These are phyloP conservation scores for Cosmia trapezina DNA, from an alignment of 2,888 invertebrate species.

Conservation along the genomic window DNA sequence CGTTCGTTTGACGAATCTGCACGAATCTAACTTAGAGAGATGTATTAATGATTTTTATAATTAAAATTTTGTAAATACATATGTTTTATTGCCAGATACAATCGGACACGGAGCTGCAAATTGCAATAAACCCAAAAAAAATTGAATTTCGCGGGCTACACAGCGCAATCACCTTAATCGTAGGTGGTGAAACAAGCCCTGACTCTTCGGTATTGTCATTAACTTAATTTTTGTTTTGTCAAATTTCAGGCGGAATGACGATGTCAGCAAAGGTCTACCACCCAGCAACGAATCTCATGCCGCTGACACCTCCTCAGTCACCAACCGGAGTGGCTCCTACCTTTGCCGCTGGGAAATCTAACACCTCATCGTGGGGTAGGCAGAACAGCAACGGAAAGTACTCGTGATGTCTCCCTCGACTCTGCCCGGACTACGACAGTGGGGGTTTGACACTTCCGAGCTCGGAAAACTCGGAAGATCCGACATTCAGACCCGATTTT, in stretches of 20 bases:
- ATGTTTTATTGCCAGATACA: too few relatives aligned
- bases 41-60: too few relatives aligned
- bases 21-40: too few relatives aligned
- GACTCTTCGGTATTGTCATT: neutral
- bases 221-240: neutral
- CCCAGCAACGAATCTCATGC: constrained; percentile 86
- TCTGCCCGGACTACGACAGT: constrained; percentile 31
- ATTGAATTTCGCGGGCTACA: too few relatives aligned
- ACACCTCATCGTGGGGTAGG: constrained; percentile 71
- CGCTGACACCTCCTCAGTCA: constrained; percentile 78
- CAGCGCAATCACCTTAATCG: too few relatives aligned
- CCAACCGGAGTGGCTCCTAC: constrained; percentile 76
- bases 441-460: constrained; percentile 34
- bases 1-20: too few relatives aligned
- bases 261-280: constrained; percentile 85
- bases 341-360: constrained; percentile 71
- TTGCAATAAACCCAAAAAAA: too few relatives aligned
- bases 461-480: constrained; percentile 35
- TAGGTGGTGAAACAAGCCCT: too few relatives aligned
- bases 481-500: constrained; percentile 26
- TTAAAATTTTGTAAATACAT: too few relatives aligned
- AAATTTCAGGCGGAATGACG: constrained; percentile 78
- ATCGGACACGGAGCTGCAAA: too few relatives aligned
- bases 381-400: constrained; percentile 83
- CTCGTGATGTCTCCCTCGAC: constrained; percentile 67